Evolutionary conservation across 2,888 invertebrate species (phyloP), one percentile per base, ranked within the genome.

Genomic region (Drosophila eohydei): DNA sequence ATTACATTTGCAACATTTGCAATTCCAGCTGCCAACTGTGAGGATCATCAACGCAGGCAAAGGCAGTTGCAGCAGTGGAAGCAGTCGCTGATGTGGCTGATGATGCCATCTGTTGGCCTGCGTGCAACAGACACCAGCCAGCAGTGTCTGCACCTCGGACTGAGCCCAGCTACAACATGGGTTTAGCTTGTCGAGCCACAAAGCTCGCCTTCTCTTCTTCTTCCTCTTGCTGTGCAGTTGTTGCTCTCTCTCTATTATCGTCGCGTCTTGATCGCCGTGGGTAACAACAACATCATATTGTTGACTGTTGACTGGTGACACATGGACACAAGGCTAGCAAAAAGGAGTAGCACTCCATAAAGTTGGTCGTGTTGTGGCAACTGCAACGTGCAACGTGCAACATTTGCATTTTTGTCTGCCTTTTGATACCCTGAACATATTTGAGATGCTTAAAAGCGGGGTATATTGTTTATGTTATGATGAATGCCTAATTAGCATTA

Each of bases 231-330:
- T 41, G 72, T 58, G 75, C 32, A 60, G 40, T 32, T 36, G 50
- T 21, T 48, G 52, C 32, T 57, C 74, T 32, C 52, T 75, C 81
- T 76, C 81, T 83, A 87, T 84, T 86, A 89, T 87, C 88, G 74
- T 78, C 61, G 58, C 62, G 69, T 62, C 75, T 75, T 68, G 87
- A 89, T 85, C 83, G 74, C 65, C 62, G 64, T 73, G 65, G 61
- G 58, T 66, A 32, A 72, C 72, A 78, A 83, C 75, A 75, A 78
- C 90, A 83, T 87, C 83, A 88, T 88, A 81, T 86, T 78, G 88
- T 71, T 85, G 86, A 81, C 90, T 78, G 88, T 72, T 85, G 86
- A 81, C 90, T 38, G 54, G 70, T 86, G 86, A 87, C 90, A 87
- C 90, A 89, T 87, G 81, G 76, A 86, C 86, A 90, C 85, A 76